These are phyloP conservation scores for Ochropleura leucogaster DNA, from an alignment of 2,888 invertebrate species.

Conservation along the genomic window DNA sequence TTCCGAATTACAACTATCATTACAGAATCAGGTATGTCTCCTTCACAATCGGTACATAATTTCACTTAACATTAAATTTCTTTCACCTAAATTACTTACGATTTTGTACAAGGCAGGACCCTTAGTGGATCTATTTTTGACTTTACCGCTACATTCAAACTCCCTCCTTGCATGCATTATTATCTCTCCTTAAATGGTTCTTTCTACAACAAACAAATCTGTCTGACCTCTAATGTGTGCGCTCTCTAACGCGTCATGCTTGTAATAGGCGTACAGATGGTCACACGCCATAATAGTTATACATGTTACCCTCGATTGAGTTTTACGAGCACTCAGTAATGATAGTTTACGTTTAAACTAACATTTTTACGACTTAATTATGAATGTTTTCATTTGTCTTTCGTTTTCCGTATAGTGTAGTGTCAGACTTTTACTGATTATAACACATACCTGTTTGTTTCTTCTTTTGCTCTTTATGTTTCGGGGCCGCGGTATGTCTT, in stretches of 20 bases:
- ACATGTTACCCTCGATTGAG: conserved; percentile 46
- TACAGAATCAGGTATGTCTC: too few species aligned
- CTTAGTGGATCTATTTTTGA: too few species aligned
- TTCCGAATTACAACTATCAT: too few species aligned
- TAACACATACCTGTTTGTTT: too few species aligned
- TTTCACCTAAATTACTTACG: too few species aligned
- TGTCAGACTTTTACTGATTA: background rate
- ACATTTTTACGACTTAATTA: conserved; percentile 8
- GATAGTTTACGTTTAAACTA: background rate
- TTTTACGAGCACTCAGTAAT: conserved; percentile 35
- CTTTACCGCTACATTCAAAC: too few species aligned
- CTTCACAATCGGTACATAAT: too few species aligned
- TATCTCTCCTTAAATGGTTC: background rate
- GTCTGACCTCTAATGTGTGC: background rate
- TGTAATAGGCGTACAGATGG: conserved; percentile 30
- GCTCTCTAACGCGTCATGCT: background rate
- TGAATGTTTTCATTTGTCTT: background rate
- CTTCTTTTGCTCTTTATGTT: too few species aligned
- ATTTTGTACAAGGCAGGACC: too few species aligned
- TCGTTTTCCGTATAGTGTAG: conserved; percentile 3
- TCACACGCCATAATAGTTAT: conserved; percentile 28
- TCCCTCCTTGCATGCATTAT: too few species aligned
- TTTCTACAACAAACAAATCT: background rate
- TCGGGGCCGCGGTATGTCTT: too few species aligned
- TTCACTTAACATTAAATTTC: too few species aligned